A percentile compares a stretch with the other conserved stretches of the same genome.
phyloP scores from a whole-genome alignment of 2,113 vertebrate genomes.

The Hassar affinis region DNA sequence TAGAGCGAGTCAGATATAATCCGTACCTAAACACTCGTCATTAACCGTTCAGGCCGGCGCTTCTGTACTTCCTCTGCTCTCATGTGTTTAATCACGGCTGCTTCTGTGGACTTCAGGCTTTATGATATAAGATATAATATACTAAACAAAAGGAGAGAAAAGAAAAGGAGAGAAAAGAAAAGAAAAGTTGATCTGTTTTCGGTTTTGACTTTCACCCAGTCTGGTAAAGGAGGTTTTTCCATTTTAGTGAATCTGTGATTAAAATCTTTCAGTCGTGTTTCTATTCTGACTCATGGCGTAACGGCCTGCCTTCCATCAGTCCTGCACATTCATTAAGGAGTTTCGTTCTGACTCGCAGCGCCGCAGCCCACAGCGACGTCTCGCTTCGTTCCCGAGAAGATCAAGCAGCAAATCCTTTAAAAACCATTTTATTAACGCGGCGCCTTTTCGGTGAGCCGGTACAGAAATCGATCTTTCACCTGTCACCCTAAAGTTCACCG shows the following conservation, averaged over 20 bases:
- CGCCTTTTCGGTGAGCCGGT: neutral
- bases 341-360: slow-evolving; percentile 1
- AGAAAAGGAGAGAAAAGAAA: neutral
- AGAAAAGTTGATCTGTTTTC: neutral
- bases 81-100: too few relatives aligned
- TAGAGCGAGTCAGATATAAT: too few relatives aligned
- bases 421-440: neutral
- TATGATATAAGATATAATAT: neutral
- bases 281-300: neutral
- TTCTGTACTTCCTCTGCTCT: too few relatives aligned
- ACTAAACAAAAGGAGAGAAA: neutral
- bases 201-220: neutral
- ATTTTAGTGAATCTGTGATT: neutral
- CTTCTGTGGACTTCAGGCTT: too few relatives aligned
- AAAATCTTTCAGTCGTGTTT: neutral
- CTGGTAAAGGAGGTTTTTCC: neutral
- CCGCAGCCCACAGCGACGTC: neutral
- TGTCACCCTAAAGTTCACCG: neutral
- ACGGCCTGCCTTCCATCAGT: neutral
- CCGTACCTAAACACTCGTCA: too few relatives aligned
- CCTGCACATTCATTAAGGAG: neutral
- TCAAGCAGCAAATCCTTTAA: neutral
- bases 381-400: neutral
- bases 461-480: neutral
- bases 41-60: too few relatives aligned